Conservation (phyloP, 2,113 vertebrate genomes). For the Xenopus laevis region DNA sequence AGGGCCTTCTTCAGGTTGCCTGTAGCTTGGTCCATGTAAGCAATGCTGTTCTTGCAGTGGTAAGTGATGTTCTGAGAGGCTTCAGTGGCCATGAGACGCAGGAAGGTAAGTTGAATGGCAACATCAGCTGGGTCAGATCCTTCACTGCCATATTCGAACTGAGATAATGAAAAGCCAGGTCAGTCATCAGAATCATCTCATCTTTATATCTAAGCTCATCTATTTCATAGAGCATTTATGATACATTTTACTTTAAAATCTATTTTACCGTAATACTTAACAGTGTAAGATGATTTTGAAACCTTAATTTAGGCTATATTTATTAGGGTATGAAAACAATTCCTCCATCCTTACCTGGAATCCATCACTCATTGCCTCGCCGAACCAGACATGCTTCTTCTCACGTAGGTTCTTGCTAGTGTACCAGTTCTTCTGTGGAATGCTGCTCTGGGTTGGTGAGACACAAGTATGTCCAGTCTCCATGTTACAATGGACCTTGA, state of each 20-base stretch:
- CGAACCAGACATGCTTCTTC: constrained; percentile 93
- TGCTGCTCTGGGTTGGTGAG: constrained; percentile 68
- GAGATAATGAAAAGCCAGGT: neutral
- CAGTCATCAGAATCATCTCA: neutral
- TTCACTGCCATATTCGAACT: constrained; percentile 88
- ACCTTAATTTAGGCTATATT: too few relatives aligned
- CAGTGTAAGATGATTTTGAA: too few relatives aligned
- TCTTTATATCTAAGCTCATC: too few relatives aligned
- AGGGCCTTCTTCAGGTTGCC: constrained; percentile 96
- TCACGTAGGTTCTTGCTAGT: constrained; percentile 84
- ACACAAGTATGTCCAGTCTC: constrained; percentile 92
- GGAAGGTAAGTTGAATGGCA: constrained; percentile 93
- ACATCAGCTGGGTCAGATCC: constrained; percentile 84
- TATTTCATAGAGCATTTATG: too few relatives aligned
- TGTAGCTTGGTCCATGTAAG: constrained; percentile 87
- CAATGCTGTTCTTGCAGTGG: constrained; percentile 98
- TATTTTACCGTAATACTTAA: too few relatives aligned
- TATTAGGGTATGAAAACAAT: too few relatives aligned
- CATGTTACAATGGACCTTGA: constrained; percentile 96
- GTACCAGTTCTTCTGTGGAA: constrained; percentile 94
- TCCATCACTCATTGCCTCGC: constrained; percentile 89
- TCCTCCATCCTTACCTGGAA: constrained; percentile 90
- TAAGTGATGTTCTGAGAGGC: constrained; percentile 96
- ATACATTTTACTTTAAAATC: too few relatives aligned
- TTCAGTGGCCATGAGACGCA: constrained; percentile 96